Evolutionary conservation across 2,113 vertebrate genomes (phyloP).

Genomic region (Morone saxatilis): DNA sequence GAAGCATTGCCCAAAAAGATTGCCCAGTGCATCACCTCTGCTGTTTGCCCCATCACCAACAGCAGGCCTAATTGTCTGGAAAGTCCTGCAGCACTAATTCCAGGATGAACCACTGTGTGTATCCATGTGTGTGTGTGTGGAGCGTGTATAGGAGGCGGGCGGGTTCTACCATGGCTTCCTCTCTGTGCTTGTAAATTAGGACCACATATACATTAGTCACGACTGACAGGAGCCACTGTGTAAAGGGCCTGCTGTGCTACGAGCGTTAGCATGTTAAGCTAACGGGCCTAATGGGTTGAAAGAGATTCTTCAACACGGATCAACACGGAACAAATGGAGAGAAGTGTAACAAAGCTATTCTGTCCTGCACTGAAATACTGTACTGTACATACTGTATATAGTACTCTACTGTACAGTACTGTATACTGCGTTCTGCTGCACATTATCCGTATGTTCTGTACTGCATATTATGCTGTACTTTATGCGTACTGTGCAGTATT

Average conservation of each 20-base stretch:
- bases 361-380: background rate
- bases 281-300: constrained; percentile 53
- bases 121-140: background rate
- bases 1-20: constrained; percentile 2
- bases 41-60: constrained; percentile 40
- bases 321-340: constrained; percentile 13
- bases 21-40: constrained; percentile 32
- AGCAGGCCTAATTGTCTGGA: constrained; percentile 48
- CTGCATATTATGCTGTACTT: background rate
- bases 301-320: constrained; percentile 32
- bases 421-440: no score
- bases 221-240: constrained; percentile 61
- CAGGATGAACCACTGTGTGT: constrained; percentile 7
- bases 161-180: constrained; percentile 9
- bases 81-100: constrained; percentile 61
- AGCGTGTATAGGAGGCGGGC: background rate
- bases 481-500: background rate
- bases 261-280: constrained; percentile 64
- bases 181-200: constrained; percentile 62
- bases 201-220: constrained; percentile 63
- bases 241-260: constrained; percentile 38
- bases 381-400: background rate
- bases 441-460: background rate
- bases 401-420: background rate
- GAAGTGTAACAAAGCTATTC: background rate